These are phyloP conservation scores for Lomographa bimaculata DNA, from an alignment of 2,888 invertebrate genomes.

Conservation along the genomic window DNA sequence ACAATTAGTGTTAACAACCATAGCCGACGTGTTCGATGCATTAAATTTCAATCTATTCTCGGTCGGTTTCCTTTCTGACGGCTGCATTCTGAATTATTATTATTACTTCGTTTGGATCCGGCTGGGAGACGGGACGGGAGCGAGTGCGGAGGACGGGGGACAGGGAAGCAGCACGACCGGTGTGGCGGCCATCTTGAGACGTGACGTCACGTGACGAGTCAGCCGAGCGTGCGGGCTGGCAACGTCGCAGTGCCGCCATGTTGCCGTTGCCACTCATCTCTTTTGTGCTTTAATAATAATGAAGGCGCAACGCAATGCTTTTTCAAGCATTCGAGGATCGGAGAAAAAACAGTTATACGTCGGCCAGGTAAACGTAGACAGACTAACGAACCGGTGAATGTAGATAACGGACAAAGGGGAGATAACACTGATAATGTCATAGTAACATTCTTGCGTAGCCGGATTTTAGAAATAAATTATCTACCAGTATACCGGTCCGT, in stretches of 20 bases:
- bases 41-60: conserved; percentile 80
- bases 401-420: conserved; percentile 8
- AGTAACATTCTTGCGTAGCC: conserved; percentile 11
- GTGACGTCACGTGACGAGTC: conserved; percentile 84
- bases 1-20: conserved; percentile 70
- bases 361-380: conserved; percentile 62
- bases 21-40: conserved; percentile 66
- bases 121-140: conserved; percentile 60
- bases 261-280: conserved; percentile 54
- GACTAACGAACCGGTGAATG: conserved; percentile 20
- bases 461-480: no score
- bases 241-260: conserved; percentile 69
- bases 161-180: conserved; percentile 63
- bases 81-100: conserved; percentile 79
- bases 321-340: conserved; percentile 68
- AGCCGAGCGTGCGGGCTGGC: conserved; percentile 74
- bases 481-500: no score
- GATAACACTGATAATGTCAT: conserved; percentile 9
- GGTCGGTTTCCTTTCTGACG: conserved; percentile 75
- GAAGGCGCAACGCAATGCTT: conserved; percentile 54
- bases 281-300: conserved; percentile 73
- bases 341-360: conserved; percentile 76
- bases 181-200: conserved; percentile 82
- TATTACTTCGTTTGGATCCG: conserved; percentile 67
- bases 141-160: conserved; percentile 49